phyloP scores from a whole-genome alignment of 2,113 vertebrate genomes.

The Trichomycterus rosablanca region DNA sequence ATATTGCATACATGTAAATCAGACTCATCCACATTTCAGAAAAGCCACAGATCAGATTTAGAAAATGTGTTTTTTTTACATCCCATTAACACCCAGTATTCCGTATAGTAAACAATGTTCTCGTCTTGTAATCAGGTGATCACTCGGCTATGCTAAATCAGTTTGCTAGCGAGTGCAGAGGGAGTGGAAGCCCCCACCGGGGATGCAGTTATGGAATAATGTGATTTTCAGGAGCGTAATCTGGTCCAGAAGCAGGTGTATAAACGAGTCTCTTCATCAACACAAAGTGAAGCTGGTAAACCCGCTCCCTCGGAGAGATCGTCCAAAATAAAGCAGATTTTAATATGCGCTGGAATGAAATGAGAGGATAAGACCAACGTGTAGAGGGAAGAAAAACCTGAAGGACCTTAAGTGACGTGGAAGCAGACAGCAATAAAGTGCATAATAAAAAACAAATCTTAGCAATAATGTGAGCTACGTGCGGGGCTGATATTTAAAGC shows the following conservation, averaged over 20 bases:
- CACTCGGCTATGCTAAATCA: too few species aligned
- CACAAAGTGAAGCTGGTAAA: too few species aligned
- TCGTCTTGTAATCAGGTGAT: too few species aligned
- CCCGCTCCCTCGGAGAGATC: slow-evolving; percentile 15
- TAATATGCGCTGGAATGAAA: slow-evolving; percentile 27
- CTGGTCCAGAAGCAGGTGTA: slow-evolving; percentile 3
- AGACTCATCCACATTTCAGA: too few species aligned
- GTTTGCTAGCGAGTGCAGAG: too few species aligned
- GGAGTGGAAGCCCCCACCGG: background rate
- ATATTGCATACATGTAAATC: too few species aligned
- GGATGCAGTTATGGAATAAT: background rate
- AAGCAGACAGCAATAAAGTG: too few species aligned
- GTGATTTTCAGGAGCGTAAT: slow-evolving; percentile 21
- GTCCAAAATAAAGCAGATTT: slow-evolving; percentile 22
- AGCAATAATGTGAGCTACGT: slow-evolving; percentile 27
- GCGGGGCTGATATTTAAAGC: background rate
- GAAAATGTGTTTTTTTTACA: too few species aligned
- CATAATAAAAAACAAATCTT: background rate
- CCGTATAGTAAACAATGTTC: too few species aligned
- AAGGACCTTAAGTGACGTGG: background rate
- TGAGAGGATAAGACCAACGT: slow-evolving; percentile 6
- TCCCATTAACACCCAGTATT: too few species aligned
- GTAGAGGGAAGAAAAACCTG: background rate
- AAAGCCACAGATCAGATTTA: too few species aligned
- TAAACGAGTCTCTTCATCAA: slow-evolving; percentile 22